Base-by-base conservation (phyloP, 2,888 invertebrate genomes). In the Lycaena phlaeas region DNA sequence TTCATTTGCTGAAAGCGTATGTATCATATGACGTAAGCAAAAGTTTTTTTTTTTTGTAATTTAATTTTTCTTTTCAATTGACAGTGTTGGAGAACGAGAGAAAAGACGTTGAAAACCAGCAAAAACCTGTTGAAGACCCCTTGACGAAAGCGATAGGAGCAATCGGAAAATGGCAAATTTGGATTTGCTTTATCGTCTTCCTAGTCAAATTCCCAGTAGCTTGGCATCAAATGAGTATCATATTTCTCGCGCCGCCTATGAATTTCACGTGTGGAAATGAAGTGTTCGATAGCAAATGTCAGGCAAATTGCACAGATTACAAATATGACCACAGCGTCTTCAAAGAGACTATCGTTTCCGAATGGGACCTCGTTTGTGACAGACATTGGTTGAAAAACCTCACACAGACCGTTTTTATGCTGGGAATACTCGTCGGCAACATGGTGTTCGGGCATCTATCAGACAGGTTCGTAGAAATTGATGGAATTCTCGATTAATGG, bases 171-270 rank as follows among this genome's bases (percentile, higher is more conserved):
- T 93, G 92, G 91, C 93, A 93, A 60, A 82, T 92, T 47, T 86
- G 88, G 78, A 86, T 92, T 38, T 91, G 91, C 51, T 70, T 88
- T 36, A 86, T 90, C 0, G 87, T 92, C 27, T 90, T 91, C 48
- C 74, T 92, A 6, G 87, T 90, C 40, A 93, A 93, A 68, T 91
- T 93, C 58, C 92, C 92, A 0, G 90, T 92, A 1, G 92, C 92
- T 0, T 93, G 92, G 92, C 92, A 92, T 61, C 92, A 92, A 57
- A 85, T 93, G 64, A 91, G 89, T 47, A 92, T 92, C 46, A 90
- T 93, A 43, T 93, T 93, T 59, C 85, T 92, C 46, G 91, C 92
- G 4, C 92, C 93, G 0, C 88, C 89, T 0, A 86, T 87, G 40
- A 72, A 85, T 11, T 88, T 86, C 54, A 84, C 78, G 12, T 90